Base-by-base conservation (phyloP, 1,140 invertebrate genomes). In the Hypsibius dujardini region DNA sequence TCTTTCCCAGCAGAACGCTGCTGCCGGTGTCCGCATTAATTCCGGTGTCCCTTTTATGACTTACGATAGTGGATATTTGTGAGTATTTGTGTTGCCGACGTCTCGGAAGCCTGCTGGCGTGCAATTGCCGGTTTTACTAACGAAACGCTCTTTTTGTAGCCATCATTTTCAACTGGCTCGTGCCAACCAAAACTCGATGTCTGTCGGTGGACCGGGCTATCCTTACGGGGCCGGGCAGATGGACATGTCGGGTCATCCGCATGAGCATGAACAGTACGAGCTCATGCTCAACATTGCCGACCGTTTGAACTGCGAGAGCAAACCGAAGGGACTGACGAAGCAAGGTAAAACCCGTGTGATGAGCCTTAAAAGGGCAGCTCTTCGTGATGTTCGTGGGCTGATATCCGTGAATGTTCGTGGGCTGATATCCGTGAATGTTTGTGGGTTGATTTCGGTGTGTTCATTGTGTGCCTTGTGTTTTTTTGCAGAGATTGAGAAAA, bases 241-340 rank as follows among this genome's bases (percentile, higher is more conserved):
- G n/a, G n/a, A n/a, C n/a, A n/a, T n/a, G n/a, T n/a, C n/a, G n/a
- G n/a, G n/a, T n/a, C n/a, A n/a, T n/a, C n/a, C n/a, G n/a, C n/a
- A n/a, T n/a, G n/a, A n/a, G 7, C 50, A 56, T 56, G 50, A 56
- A n/a, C 7, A 56, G 7, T 56, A 56, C 50, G 50, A 95, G 82
- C 90, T 90, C 47, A 80, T 95, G 75, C 83, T 94, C 67, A 90
- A 88, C 76, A 82, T 95, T 70, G 91, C 90, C 28, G 90, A 93
- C 78, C 75, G 82, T 69, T 74, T 84, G 47, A 91, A n/a, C n/a
- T n/a, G 92, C 7, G 92, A 95, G 80, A 91, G 90, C 1, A 95
- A 95, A 79, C 90, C 91, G 1, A 83, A 90, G 50, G 91, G 92
- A 12, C 83, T 95, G 70, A 87, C 86, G 72, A 86, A 90, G 70